Conservation (phyloP, 2,888 invertebrate species). For the Perizoma affinitatum region DNA sequence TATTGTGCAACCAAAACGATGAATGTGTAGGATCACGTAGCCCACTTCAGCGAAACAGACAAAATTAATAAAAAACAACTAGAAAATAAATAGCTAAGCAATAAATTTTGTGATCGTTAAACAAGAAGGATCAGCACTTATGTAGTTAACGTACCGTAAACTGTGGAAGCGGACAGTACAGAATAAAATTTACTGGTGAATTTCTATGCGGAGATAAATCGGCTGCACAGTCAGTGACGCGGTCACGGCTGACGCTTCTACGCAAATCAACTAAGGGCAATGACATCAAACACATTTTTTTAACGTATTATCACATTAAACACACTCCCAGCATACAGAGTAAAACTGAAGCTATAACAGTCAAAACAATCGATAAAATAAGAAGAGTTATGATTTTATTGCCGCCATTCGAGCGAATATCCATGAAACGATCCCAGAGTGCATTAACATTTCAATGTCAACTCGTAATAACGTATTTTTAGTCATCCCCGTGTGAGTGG, state of each 20-base stretch:
- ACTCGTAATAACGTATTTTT: conserved; percentile 79
- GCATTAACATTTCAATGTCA: conserved; percentile 84
- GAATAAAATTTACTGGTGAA: conserved; percentile 47
- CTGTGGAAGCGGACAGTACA: conserved; percentile 47
- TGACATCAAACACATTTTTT: conserved; percentile 60
- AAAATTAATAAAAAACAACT: conserved; percentile 33
- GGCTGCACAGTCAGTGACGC: conserved; percentile 37
- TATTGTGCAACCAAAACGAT: conserved; percentile 36
- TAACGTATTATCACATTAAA: conserved; percentile 64
- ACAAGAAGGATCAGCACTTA: conserved; percentile 49
- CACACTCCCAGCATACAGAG: conserved; percentile 53
- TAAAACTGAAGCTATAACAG: conserved; percentile 61
- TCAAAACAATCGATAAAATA: conserved; percentile 74
- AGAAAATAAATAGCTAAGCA: conserved; percentile 31
- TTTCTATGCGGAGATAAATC: conserved; percentile 37
- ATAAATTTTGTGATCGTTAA: conserved; percentile 44
- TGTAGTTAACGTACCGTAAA: conserved; percentile 52
- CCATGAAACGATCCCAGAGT: conserved; percentile 72
- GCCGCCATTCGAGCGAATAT: conserved; percentile 55
- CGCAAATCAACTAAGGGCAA: conserved; percentile 55
- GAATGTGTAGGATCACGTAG: conserved; percentile 35
- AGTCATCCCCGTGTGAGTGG: conserved; percentile 75
- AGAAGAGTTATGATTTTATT: conserved; percentile 59
- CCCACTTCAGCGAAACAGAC: conserved; percentile 24
- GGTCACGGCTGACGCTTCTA: conserved; percentile 49